A percentile compares a stretch with the other conserved stretches of the same genome.
phyloP scores from a whole-genome alignment of 2,797 vertebrate species.

The Clarias pachynema region DNA sequence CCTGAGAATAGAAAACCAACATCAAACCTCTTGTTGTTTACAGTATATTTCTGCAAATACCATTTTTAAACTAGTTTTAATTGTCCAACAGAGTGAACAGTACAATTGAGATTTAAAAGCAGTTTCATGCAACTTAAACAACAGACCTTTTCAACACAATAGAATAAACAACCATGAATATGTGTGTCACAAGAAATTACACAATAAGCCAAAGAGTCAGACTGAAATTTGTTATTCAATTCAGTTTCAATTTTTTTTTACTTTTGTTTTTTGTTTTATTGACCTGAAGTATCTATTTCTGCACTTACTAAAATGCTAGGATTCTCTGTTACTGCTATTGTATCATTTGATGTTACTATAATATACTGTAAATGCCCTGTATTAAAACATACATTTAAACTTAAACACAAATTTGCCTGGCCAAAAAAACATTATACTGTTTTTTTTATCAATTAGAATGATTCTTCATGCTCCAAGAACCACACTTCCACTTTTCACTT shows the following conservation, averaged over 20 bases:
- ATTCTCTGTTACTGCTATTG: background rate
- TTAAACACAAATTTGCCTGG: no score
- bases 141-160: background rate
- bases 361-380: background rate
- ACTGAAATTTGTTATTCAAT: background rate
- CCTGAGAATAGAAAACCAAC: conserved; percentile 14
- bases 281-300: background rate
- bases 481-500: no score
- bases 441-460: no score
- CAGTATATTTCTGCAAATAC: background rate
- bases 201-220: background rate
- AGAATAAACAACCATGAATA: background rate
- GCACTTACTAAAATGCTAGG: background rate
- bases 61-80: background rate
- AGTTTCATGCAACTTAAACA: background rate
- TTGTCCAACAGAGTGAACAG: no score
- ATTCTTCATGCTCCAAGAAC: no score
- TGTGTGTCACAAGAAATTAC: background rate
- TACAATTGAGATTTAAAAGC: background rate
- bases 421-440: no score
- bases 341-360: background rate
- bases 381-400: background rate
- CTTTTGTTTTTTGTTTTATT: background rate
- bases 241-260: background rate
- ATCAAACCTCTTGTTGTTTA: background rate